phyloP scores from a whole-genome alignment of 2,797 vertebrate species.

The Scolopax rusticola region DNA sequence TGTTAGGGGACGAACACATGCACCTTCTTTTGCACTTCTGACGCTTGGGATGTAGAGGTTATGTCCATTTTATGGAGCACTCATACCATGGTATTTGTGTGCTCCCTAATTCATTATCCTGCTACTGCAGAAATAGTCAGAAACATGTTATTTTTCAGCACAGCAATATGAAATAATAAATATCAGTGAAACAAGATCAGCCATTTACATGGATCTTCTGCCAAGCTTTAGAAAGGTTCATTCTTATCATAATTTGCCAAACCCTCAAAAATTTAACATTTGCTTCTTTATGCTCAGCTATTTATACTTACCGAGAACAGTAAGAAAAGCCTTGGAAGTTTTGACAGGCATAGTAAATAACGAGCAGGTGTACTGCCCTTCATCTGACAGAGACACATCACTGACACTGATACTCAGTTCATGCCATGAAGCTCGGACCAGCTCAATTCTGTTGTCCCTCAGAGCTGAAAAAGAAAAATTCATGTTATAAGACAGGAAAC shows the following conservation, averaged over 20 bases:
- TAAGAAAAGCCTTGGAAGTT: constrained; percentile 97
- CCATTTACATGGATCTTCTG: constrained; percentile 8
- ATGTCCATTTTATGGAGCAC: background rate
- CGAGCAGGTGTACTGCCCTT: constrained; percentile 98
- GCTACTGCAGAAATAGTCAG: background rate
- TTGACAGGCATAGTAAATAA: constrained; percentile 99
- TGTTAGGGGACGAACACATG: background rate
- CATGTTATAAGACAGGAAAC: background rate
- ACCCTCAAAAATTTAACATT: background rate
- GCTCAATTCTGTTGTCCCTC: constrained; percentile 95
- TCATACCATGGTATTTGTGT: background rate
- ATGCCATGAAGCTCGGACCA: constrained; percentile 93
- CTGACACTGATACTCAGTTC: constrained; percentile 97
- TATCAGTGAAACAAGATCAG: background rate
- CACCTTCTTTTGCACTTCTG: background rate
- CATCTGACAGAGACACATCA: constrained; percentile 91
- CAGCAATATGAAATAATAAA: constrained; percentile 16
- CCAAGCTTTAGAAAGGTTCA: constrained; percentile 13
- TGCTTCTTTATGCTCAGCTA: background rate
- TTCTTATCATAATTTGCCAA: constrained; percentile 12
- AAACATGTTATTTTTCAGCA: background rate
- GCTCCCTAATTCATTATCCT: background rate
- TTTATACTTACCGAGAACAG: constrained; percentile 90
- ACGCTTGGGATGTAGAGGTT: background rate
- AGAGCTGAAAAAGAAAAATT: constrained; percentile 82